Percentiles rank a stretch among this genome's conserved stretches.
Evolutionary conservation across 1,140 invertebrate genomes (phyloP).

Genomic region (Chironomus striatipennis): DNA sequence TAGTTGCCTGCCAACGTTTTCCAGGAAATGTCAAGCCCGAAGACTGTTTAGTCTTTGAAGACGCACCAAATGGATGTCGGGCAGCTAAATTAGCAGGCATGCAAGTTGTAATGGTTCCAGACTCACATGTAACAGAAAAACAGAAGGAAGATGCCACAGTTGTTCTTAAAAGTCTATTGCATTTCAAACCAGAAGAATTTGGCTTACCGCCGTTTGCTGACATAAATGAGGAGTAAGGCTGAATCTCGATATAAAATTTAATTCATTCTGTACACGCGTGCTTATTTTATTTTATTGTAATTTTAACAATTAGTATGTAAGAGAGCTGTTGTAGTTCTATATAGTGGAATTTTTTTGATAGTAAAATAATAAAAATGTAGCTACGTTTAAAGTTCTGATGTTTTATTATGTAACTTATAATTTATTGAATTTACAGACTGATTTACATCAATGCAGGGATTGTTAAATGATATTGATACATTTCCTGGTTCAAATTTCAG

Average conservation of each 20-base stretch:
- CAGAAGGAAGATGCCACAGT: constrained; percentile 54
- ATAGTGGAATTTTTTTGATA: too few species aligned
- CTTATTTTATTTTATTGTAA: too few species aligned
- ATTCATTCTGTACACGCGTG: too few species aligned
- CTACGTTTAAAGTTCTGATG: too few species aligned
- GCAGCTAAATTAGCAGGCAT: constrained; percentile 68
- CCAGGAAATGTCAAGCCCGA: constrained; percentile 39
- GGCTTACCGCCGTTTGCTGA: constrained; percentile 55
- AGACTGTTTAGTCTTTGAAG: constrained; percentile 72
- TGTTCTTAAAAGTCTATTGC: constrained; percentile 58
- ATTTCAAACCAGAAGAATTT: constrained; percentile 69
- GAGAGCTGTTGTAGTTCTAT: too few species aligned
- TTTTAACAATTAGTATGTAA: too few species aligned
- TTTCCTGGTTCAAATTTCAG: too few species aligned
- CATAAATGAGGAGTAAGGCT: background rate
- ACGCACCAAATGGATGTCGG: constrained; percentile 74
- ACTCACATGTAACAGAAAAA: constrained; percentile 48
- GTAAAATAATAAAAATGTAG: too few species aligned
- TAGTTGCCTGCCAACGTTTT: constrained; percentile 61
- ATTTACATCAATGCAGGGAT: too few species aligned
- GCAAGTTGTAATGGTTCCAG: constrained; percentile 76
- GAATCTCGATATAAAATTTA: background rate
- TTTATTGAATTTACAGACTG: too few species aligned
- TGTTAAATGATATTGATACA: too few species aligned
- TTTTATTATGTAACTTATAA: too few species aligned